A percentile compares a stretch with the other conserved stretches of the same genome.
These are phyloP conservation scores for Lucinisca nassula DNA, from an alignment of 2,888 invertebrate genomes.

Conservation along the genomic window DNA sequence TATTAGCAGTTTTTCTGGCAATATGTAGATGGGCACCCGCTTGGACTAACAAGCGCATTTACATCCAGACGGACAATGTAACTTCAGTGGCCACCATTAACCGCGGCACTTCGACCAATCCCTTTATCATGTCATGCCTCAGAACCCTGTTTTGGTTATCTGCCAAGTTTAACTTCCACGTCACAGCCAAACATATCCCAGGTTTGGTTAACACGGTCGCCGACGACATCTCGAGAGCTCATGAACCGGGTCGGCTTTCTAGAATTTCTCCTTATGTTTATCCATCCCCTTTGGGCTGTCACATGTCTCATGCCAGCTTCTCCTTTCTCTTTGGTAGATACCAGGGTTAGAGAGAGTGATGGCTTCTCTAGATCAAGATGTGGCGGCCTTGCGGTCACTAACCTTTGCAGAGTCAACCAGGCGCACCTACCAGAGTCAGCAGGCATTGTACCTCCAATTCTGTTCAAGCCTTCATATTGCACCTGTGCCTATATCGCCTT, in stretches of 20 bases:
- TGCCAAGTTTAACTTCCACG: constrained; percentile 14
- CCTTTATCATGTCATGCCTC: background rate
- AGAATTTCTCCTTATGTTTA: background rate
- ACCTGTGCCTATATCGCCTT: background rate
- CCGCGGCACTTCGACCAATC: constrained; percentile 1
- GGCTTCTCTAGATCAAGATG: background rate
- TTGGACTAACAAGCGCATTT: background rate
- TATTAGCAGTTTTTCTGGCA: too few species aligned
- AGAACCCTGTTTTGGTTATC: constrained; percentile 23
- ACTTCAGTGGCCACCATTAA: background rate
- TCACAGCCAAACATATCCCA: background rate
- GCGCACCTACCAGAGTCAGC: background rate
- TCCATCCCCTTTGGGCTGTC: background rate
- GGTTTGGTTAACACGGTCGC: constrained; percentile 5
- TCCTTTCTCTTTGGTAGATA: background rate
- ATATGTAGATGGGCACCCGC: too few species aligned
- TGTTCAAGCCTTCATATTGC: background rate
- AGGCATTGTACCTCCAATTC: background rate
- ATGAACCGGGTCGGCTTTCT: constrained; percentile 3
- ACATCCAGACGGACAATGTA: constrained; percentile 18
- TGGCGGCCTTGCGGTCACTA: background rate
- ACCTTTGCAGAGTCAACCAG: background rate
- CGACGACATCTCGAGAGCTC: constrained; percentile 7
- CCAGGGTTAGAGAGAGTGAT: background rate
- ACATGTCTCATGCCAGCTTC: background rate